Percentiles rank a stretch among this genome's conserved stretches.
These are phyloP conservation scores for Labia minor DNA, from an alignment of 2,888 invertebrate species.

Conservation along the genomic window DNA sequence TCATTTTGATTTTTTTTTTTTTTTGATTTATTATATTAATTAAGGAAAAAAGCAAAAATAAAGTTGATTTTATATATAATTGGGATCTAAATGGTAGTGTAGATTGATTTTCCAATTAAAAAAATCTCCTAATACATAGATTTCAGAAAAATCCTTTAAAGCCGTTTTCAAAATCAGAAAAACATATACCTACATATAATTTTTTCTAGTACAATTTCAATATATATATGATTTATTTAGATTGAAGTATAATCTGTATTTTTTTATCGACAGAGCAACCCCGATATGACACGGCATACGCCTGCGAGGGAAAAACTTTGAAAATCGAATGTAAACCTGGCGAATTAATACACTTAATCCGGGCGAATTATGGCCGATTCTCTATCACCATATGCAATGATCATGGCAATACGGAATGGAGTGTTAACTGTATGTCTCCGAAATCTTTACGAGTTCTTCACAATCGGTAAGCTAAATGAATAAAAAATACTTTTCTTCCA, in stretches of 20 bases:
- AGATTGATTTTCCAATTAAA: no score
- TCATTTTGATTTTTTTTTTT: no score
- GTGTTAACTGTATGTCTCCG: conserved; percentile 88
- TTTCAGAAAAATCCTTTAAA: no score
- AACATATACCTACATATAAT: no score
- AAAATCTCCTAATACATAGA: no score
- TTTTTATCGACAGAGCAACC: conserved; percentile 50
- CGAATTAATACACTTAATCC: conserved; percentile 79
- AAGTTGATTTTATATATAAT: no score
- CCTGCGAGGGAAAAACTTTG: conserved; percentile 85
- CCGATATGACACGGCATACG: conserved; percentile 83
- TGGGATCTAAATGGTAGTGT: no score
- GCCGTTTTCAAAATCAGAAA: no score
- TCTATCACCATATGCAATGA: conserved; percentile 94
- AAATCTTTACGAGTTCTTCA: conserved; percentile 78
- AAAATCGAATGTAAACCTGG: conserved; percentile 80
- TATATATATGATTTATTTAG: no score
- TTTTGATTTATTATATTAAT: no score
- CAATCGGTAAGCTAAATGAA: conserved; percentile 54
- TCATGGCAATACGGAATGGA: conserved; percentile 92
- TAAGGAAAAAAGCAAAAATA: no score
- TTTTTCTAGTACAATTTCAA: no score
- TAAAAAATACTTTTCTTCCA: conserved; percentile 14
- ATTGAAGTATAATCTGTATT: not conserved
- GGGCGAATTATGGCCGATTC: conserved; percentile 91